These are phyloP conservation scores for Panzeria rudis DNA, from an alignment of 2,888 invertebrate species.

Conservation along the genomic window DNA sequence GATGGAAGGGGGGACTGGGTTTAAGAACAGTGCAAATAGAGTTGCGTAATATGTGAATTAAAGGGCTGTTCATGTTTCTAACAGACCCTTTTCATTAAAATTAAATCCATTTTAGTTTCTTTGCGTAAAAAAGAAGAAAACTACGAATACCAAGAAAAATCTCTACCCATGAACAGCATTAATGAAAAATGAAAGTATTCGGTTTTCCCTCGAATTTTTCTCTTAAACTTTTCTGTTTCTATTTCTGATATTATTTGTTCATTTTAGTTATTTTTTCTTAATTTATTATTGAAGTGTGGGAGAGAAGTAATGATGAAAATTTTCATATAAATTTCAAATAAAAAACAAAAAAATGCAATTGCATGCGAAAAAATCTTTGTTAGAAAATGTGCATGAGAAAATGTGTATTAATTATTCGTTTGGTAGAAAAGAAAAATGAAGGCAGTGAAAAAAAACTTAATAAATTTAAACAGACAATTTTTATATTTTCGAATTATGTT, in stretches of 20 bases:
- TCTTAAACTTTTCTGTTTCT: not conserved
- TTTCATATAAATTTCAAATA: conserved; percentile 26
- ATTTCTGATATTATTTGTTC: conserved; percentile 8
- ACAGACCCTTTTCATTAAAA: too few species aligned
- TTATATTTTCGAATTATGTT: conserved; percentile 34
- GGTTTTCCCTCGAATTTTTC: not conserved
- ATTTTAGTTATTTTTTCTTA: not conserved
- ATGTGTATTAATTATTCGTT: conserved; percentile 52
- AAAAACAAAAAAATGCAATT: conserved; percentile 31
- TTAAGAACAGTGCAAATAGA: too few species aligned
- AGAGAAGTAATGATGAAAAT: conserved; percentile 49
- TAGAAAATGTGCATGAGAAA: conserved; percentile 42
- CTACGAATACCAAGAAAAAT: conserved; percentile 6
- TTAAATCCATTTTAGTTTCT: not conserved
- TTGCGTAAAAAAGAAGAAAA: not conserved
- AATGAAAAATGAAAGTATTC: conserved; percentile 43
- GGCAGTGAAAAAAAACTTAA: conserved; percentile 14
- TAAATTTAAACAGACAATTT: conserved; percentile 14
- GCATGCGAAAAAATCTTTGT: conserved; percentile 51
- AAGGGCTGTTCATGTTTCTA: too few species aligned
- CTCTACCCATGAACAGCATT: not conserved
- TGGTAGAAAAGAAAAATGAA: not conserved
- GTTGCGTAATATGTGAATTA: too few species aligned
- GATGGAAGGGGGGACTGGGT: too few species aligned
- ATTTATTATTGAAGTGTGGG: conserved; percentile 57